Conservation (phyloP, 1,140 invertebrate species). For the Drosophila sp. region DNA sequence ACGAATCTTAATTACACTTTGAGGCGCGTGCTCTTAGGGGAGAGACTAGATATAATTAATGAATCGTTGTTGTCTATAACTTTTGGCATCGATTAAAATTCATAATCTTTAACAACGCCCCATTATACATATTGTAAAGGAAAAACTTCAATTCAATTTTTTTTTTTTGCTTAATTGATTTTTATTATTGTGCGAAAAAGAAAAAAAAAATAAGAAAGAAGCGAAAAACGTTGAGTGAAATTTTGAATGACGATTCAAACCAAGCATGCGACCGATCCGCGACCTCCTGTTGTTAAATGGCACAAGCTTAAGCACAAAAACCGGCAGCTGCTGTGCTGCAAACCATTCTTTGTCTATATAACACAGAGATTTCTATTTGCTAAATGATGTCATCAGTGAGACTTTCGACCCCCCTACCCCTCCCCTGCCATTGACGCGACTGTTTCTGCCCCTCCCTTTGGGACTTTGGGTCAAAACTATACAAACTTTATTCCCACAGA, state of each 20-base stretch:
- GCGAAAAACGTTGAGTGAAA: constrained; percentile 8
- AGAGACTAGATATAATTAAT: constrained; percentile 53
- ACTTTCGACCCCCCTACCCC: background rate
- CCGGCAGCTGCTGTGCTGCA: constrained; percentile 27
- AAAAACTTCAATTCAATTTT: background rate
- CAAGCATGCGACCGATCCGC: too few species aligned
- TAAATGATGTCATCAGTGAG: constrained; percentile 62
- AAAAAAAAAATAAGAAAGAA: constrained; percentile 24
- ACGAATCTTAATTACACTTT: constrained; percentile 74
- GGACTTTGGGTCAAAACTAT: constrained; percentile 17
- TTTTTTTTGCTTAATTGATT: constrained; percentile 71
- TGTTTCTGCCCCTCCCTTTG: background rate
- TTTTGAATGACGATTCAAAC: constrained; percentile 12
- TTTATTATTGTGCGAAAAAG: constrained; percentile 55
- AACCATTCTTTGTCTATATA: constrained; percentile 37
- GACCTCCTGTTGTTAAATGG: constrained; percentile 50
- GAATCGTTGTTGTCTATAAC: constrained; percentile 33
- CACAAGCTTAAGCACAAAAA: constrained; percentile 47
- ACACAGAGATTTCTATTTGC: constrained; percentile 41
- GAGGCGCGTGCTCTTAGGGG: constrained; percentile 56
- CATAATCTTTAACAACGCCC: constrained; percentile 30
- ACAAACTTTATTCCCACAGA: constrained; percentile 42
- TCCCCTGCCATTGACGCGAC: background rate
- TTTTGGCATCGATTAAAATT: constrained; percentile 56
- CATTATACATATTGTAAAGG: constrained; percentile 11